These are phyloP conservation scores for Leucoma salicis DNA, from an alignment of 2,888 invertebrate species.

Conservation along the genomic window DNA sequence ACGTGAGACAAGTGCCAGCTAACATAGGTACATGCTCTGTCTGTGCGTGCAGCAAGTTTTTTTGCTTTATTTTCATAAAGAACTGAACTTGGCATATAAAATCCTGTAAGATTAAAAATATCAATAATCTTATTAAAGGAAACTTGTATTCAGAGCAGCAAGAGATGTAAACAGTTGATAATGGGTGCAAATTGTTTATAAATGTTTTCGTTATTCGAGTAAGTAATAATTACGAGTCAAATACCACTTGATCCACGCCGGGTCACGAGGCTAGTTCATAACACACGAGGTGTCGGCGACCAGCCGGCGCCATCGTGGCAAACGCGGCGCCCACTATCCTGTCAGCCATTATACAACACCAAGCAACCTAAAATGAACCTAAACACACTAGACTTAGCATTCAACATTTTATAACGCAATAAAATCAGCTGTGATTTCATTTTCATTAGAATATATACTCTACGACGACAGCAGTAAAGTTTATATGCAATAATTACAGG, in stretches of 20 bases:
- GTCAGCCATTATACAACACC: slow-evolving; percentile 48
- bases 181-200: background rate
- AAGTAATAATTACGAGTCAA: slow-evolving; percentile 56
- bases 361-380: slow-evolving; percentile 35
- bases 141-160: background rate
- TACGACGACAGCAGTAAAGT: slow-evolving; percentile 34
- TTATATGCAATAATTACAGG: slow-evolving; percentile 20
- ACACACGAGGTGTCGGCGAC: slow-evolving; percentile 81
- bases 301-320: slow-evolving; percentile 77
- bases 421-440: slow-evolving; percentile 48
- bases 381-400: slow-evolving; percentile 18
- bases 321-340: slow-evolving; percentile 77
- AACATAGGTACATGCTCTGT: too few species aligned
- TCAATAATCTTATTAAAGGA: background rate
- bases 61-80: background rate
- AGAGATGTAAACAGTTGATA: background rate
- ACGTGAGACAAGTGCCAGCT: slow-evolving; percentile 58
- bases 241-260: slow-evolving; percentile 77
- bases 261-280: slow-evolving; percentile 80
- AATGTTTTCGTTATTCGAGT: background rate
- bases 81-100: background rate
- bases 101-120: background rate
- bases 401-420: slow-evolving; percentile 18
- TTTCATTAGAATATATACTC: slow-evolving; percentile 38
- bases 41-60: too few species aligned